These are phyloP conservation scores for Nannospalax galili DNA, from an alignment of 2,113 vertebrate species.

Conservation along the genomic window DNA sequence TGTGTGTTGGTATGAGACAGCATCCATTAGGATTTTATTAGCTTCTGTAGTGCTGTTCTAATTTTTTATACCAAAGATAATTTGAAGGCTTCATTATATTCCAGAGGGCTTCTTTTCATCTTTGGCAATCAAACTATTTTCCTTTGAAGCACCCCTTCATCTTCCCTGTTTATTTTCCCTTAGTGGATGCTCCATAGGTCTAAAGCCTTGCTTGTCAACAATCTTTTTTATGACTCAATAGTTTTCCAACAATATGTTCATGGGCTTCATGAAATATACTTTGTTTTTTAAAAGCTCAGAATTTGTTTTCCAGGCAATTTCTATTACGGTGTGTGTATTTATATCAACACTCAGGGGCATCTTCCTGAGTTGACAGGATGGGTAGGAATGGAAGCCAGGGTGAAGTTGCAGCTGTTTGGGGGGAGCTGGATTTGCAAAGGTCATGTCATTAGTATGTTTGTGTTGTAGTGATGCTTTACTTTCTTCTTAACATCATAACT, in stretches of 20 bases:
- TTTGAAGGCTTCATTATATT: not conserved
- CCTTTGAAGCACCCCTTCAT: conserved; percentile 41
- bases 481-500: not conserved
- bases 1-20: not conserved
- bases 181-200: not conserved
- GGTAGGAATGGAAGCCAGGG: not conserved
- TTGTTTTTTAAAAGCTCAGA: conserved; percentile 2
- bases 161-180: conserved; percentile 6
- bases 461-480: not conserved
- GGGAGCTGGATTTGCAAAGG: not conserved
- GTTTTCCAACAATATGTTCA: conserved; percentile 19
- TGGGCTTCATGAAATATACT: not conserved
- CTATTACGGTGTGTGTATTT: not conserved
- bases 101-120: not conserved
- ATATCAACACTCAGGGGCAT: not conserved
- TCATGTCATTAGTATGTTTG: not conserved
- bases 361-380: conserved; percentile 48
- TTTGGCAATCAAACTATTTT: not conserved
- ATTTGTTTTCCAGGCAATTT: not conserved
- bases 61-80: conserved; percentile 26
- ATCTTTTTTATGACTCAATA: conserved; percentile 12
- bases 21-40: not conserved
- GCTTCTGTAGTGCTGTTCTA: not conserved
- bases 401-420: not conserved
- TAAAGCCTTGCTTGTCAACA: not conserved